phyloP scores from a whole-genome alignment of 2,888 invertebrate species.

The Dusona sp. region DNA sequence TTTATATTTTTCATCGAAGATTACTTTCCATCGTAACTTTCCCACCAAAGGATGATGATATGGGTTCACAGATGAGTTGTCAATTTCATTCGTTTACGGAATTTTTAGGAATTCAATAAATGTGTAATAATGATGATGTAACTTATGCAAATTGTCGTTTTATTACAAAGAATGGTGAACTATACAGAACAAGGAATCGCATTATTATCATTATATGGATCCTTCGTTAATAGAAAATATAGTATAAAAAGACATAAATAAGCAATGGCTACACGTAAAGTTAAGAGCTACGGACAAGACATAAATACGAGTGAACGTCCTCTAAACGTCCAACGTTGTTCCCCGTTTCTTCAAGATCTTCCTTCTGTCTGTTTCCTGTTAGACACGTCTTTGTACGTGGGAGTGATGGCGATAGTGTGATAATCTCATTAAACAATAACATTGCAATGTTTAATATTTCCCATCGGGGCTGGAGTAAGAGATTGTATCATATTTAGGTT shows the following conservation, averaged over 20 bases:
- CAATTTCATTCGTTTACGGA: background rate
- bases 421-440: background rate
- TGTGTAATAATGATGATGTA: background rate
- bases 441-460: slow-evolving; percentile 73
- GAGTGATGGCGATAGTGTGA: background rate
- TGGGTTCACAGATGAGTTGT: background rate
- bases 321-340: slow-evolving; percentile 24
- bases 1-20: slow-evolving; percentile 11
- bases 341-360: background rate
- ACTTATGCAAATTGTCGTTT: slow-evolving; percentile 52
- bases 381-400: background rate
- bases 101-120: background rate
- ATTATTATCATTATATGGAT: slow-evolving; percentile 46
- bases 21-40: slow-evolving; percentile 65
- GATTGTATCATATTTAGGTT: slow-evolving; percentile 82
- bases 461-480: slow-evolving; percentile 81
- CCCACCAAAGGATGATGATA: slow-evolving; percentile 14
- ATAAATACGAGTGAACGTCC: slow-evolving; percentile 53
- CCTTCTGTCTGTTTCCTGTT: background rate
- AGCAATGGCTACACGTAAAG: slow-evolving; percentile 61
- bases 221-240: slow-evolving; percentile 25
- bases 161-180: slow-evolving; percentile 71
- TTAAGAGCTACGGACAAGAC: slow-evolving; percentile 44
- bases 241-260: slow-evolving; percentile 74
- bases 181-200: slow-evolving; percentile 72